Evolutionary conservation across 2,113 vertebrate species (phyloP).

Genomic region (Pelvicachromis taeniatus): DNA sequence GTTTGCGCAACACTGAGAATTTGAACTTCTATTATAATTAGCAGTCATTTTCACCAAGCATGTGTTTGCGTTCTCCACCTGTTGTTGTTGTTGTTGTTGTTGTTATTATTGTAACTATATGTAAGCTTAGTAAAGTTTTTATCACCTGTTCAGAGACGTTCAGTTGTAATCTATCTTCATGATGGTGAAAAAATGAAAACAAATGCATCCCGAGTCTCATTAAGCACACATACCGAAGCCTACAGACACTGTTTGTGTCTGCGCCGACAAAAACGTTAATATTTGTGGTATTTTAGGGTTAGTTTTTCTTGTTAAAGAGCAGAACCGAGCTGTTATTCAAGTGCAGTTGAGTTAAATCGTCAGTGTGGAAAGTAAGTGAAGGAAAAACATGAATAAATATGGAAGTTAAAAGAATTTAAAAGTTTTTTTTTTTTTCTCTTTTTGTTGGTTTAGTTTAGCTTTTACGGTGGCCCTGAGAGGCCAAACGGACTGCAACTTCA

Average conservation of each 20-base stretch:
- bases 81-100: background rate
- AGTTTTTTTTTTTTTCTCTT: accelerated
- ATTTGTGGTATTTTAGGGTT: background rate
- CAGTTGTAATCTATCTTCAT: background rate
- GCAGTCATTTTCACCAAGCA: background rate
- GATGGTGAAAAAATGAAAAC: background rate
- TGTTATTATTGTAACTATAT: too few relatives aligned
- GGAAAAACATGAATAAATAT: background rate
- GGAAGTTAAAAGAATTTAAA: background rate
- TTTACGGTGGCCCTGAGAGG: too few relatives aligned
- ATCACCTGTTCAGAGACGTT: background rate
- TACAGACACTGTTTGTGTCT: accelerated
- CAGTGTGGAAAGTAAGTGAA: background rate
- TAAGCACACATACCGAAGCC: background rate
- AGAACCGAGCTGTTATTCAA: accelerated
- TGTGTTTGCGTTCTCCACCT: background rate
- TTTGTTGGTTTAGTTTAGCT: background rate
- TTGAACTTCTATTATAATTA: background rate
- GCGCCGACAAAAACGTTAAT: background rate
- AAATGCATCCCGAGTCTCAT: background rate
- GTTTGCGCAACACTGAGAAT: background rate
- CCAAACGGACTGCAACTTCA: too few relatives aligned
- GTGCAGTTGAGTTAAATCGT: background rate
- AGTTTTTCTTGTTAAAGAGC: background rate
- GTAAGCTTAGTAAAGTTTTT: background rate